Evolutionary conservation across 2,113 vertebrate species (phyloP).

Genomic region (Rissa tridactyla): DNA sequence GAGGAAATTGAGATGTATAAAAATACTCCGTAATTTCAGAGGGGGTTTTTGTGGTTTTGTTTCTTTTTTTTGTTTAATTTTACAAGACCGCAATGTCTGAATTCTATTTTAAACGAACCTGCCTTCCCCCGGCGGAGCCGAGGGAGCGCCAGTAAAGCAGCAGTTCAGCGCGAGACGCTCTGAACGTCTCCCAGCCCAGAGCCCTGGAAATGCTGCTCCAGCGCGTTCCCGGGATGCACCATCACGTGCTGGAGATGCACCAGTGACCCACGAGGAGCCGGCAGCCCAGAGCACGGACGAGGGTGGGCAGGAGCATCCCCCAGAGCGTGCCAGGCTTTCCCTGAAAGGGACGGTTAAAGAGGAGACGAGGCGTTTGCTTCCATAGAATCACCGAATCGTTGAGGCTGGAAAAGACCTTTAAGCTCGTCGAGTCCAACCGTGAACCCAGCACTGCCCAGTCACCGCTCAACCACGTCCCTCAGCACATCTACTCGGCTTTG

Average conservation of each 20-base stretch:
- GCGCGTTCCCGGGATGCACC: too few species aligned
- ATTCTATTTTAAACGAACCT: background rate
- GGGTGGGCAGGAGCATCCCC: background rate
- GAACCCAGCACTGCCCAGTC: background rate
- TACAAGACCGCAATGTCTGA: too few species aligned
- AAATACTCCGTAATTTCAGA: background rate
- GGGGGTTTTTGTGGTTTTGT: background rate
- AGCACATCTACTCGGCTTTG: background rate
- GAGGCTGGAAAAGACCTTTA: background rate
- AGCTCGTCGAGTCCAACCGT: background rate
- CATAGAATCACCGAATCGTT: background rate
- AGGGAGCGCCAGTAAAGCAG: background rate
- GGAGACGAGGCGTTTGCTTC: background rate
- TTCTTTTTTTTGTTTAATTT: background rate
- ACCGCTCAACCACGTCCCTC: background rate
- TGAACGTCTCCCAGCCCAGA: background rate
- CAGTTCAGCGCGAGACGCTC: background rate
- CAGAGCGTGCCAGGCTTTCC: background rate
- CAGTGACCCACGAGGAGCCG: background rate
- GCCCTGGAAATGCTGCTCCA: background rate
- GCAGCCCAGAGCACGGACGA: background rate
- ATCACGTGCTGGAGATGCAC: background rate
- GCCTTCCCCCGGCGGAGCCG: background rate
- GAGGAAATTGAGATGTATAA: background rate
- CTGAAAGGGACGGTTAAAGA: rapidly evolving